Percentiles rank a stretch among this genome's conserved stretches.
Conservation (phyloP, 2,888 invertebrate species). For the Caprella mutica region DNA sequence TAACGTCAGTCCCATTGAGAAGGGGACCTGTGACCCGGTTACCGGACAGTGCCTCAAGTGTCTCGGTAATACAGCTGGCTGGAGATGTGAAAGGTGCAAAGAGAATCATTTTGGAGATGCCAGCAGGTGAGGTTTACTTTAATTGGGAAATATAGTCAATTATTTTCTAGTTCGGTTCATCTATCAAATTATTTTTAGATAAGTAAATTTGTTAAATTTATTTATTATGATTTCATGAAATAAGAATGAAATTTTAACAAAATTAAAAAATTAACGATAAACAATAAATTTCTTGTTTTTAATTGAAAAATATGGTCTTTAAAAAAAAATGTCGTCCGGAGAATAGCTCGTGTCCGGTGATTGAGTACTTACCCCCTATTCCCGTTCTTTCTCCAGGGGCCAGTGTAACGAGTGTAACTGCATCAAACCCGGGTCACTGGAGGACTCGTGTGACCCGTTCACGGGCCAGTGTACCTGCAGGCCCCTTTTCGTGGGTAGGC, state of each 20-base stretch:
- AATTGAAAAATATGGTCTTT: too few relatives aligned
- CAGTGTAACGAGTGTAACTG: constrained; percentile 31
- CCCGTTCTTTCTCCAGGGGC: constrained; percentile 11
- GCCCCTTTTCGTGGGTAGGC: constrained; percentile 43
- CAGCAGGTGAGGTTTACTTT: constrained; percentile 16
- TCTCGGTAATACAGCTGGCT: constrained; percentile 57
- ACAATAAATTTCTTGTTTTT: too few relatives aligned
- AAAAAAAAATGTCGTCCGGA: too few relatives aligned
- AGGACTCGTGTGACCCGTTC: constrained; percentile 43
- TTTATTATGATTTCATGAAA: too few relatives aligned
- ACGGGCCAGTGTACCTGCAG: constrained; percentile 47
- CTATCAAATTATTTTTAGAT: too few relatives aligned
- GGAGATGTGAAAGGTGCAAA: constrained; percentile 53
- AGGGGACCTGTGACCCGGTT: constrained; percentile 56
- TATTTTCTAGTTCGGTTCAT: too few relatives aligned
- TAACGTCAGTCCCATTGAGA: constrained; percentile 69
- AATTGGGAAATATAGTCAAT: background rate
- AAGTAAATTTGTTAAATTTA: too few relatives aligned
- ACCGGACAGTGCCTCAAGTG: constrained; percentile 81
- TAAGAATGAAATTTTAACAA: too few relatives aligned
- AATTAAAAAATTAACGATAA: too few relatives aligned
- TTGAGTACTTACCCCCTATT: too few relatives aligned
- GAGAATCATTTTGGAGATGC: constrained; percentile 42
- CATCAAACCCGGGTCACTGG: constrained; percentile 34
- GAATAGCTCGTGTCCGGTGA: too few relatives aligned